Conservation (phyloP, 2,797 vertebrate genomes). For the Myotis planiceps region DNA sequence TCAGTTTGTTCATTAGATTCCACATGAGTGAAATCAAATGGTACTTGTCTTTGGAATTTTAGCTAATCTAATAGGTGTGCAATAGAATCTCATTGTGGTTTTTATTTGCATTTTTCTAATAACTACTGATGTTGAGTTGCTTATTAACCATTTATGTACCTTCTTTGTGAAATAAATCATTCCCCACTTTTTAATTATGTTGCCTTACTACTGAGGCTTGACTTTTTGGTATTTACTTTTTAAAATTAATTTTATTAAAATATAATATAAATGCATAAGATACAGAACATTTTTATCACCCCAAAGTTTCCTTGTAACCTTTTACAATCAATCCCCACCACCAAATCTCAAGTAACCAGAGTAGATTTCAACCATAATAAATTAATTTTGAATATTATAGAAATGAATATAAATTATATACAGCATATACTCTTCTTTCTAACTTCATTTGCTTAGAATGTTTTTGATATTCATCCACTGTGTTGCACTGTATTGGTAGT, state of each 20-base stretch:
- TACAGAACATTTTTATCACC: background rate
- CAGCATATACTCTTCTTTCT: background rate
- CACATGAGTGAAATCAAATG: no score
- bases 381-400: background rate
- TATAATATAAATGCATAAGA: background rate
- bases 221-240: background rate
- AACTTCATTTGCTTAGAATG: background rate
- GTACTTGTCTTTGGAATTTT: background rate
- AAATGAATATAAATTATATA: background rate
- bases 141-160: background rate
- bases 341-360: background rate
- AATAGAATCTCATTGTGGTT: background rate
- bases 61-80: background rate
- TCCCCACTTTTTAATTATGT: background rate
- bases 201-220: background rate
- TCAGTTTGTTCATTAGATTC: no score
- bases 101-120: background rate
- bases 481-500: background rate
- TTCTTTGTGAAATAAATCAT: slow-evolving; percentile 8
- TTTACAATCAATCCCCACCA: background rate
- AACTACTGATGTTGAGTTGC: background rate
- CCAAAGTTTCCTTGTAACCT: background rate
- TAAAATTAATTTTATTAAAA: slow-evolving; percentile 8
- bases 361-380: background rate
- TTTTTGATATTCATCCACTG: background rate